These are phyloP conservation scores for Ganaspis sp. DNA, from an alignment of 1,140 invertebrate species.

Conservation along the genomic window DNA sequence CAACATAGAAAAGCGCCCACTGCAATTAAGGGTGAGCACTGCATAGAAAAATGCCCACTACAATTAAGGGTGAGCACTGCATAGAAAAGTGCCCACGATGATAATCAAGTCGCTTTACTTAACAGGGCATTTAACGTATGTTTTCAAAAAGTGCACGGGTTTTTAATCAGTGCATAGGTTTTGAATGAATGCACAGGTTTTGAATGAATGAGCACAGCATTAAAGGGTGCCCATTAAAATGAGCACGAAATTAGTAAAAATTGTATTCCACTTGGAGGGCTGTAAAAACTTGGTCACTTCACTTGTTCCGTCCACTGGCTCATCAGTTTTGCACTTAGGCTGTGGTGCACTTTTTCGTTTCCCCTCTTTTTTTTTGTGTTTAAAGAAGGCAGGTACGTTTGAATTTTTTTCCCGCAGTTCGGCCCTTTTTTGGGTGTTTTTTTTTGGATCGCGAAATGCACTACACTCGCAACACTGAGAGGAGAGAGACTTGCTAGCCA, in stretches of 20 bases:
- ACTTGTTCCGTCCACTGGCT: constrained; percentile 9
- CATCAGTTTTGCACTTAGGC: constrained; percentile 26
- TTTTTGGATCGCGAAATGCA: constrained; percentile 33
- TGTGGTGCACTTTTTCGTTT: not conserved
- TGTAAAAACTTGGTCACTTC: constrained; percentile 19
- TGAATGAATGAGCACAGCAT: not conserved
- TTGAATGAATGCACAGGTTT: too few species aligned
- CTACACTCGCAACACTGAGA: constrained; percentile 43
- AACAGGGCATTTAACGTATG: too few species aligned
- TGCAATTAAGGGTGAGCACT: too few species aligned
- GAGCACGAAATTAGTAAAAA: not conserved
- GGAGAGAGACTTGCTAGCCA: constrained; percentile 57
- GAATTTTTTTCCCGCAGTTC: not conserved
- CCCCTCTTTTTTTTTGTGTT: too few species aligned
- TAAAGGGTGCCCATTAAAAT: too few species aligned
- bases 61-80: too few species aligned
- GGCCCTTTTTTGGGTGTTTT: not conserved
- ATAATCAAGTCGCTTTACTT: too few species aligned
- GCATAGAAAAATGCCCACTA: too few species aligned
- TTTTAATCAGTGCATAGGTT: too few species aligned
- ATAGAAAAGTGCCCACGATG: too few species aligned
- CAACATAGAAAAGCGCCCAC: too few species aligned
- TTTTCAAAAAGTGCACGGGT: too few species aligned
- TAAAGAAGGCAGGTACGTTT: not conserved
- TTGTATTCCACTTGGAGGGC: not conserved